Evolutionary conservation across 2,797 vertebrate genomes (phyloP).

Genomic region (Enteromius treurensis): DNA sequence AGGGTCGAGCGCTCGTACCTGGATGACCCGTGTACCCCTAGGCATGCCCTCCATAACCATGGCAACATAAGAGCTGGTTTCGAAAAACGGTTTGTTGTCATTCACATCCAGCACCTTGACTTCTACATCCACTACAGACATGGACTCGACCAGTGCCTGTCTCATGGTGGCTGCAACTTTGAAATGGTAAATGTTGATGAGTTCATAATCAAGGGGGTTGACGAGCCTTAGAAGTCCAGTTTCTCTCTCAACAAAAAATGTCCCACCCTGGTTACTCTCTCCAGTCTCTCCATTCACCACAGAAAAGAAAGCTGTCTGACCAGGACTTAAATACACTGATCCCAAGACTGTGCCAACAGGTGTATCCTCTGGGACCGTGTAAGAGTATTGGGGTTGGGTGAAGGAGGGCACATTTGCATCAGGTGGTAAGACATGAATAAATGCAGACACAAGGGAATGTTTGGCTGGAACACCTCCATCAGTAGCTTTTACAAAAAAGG

Average conservation of each 20-base stretch:
- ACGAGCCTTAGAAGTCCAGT: conserved; percentile 87
- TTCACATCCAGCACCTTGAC: conserved; percentile 94
- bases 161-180: conserved; percentile 82
- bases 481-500: conserved; percentile 93
- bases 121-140: conserved; percentile 89
- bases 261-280: conserved; percentile 88
- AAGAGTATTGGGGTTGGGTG: conserved; percentile 94
- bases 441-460: conserved; percentile 89
- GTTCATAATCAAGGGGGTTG: conserved; percentile 90
- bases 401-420: conserved; percentile 90
- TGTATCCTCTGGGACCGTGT: conserved; percentile 92
- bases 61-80: conserved; percentile 89
- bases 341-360: conserved; percentile 88
- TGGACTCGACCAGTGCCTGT: conserved; percentile 80
- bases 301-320: conserved; percentile 79
- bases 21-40: conserved; percentile 87
- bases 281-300: conserved; percentile 84
- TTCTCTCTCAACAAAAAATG: conserved; percentile 90
- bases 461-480: conserved; percentile 89
- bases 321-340: conserved; percentile 85
- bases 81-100: conserved; percentile 91
- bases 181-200: conserved; percentile 89
- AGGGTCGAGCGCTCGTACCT: conserved; percentile 88
- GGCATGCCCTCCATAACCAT: conserved; percentile 94
- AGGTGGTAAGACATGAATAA: conserved; percentile 90